These are phyloP conservation scores for Euzophera pinguis DNA, from an alignment of 2,888 invertebrate genomes.

Conservation along the genomic window DNA sequence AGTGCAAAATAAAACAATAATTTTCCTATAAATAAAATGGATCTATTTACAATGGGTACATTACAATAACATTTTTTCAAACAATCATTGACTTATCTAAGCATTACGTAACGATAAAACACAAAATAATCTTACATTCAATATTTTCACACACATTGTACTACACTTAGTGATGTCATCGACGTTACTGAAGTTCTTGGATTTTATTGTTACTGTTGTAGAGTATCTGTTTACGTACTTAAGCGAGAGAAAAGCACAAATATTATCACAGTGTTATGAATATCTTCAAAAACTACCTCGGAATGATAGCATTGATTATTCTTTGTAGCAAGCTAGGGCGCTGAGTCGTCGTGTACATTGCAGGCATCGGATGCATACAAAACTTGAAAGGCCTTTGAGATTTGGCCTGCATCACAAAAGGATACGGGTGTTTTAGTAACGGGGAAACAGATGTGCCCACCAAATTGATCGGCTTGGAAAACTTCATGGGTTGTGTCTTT, in stretches of 20 bases:
- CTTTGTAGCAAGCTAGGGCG: slow-evolving; percentile 55
- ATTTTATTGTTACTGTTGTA: slow-evolving; percentile 6
- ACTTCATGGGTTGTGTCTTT: slow-evolving; percentile 45
- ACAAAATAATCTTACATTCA: not conserved
- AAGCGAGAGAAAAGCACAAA: slow-evolving; percentile 2
- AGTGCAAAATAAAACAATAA: not conserved
- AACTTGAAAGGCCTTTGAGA: slow-evolving; percentile 51
- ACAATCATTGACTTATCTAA: not conserved
- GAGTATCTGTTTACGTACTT: not conserved
- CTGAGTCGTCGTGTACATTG: slow-evolving; percentile 41
- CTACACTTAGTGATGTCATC: slow-evolving; percentile 9
- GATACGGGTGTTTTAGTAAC: slow-evolving; percentile 58
- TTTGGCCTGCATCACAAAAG: slow-evolving; percentile 52
- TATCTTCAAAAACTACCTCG: slow-evolving; percentile 33
- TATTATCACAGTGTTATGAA: slow-evolving; percentile 16
- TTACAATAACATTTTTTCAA: too few species aligned
- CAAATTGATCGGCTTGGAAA: slow-evolving; percentile 50
- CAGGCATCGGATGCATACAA: slow-evolving; percentile 50
- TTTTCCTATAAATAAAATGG: not conserved
- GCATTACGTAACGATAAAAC: slow-evolving; percentile 2
- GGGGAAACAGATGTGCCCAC: slow-evolving; percentile 63
- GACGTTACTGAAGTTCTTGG: slow-evolving; percentile 8
- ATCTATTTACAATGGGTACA: slow-evolving; percentile 4
- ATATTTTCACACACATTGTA: slow-evolving; percentile 13
- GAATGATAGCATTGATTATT: slow-evolving; percentile 55